These are phyloP conservation scores for Dascillus cervinus DNA, from an alignment of 2,888 invertebrate genomes.

Conservation along the genomic window DNA sequence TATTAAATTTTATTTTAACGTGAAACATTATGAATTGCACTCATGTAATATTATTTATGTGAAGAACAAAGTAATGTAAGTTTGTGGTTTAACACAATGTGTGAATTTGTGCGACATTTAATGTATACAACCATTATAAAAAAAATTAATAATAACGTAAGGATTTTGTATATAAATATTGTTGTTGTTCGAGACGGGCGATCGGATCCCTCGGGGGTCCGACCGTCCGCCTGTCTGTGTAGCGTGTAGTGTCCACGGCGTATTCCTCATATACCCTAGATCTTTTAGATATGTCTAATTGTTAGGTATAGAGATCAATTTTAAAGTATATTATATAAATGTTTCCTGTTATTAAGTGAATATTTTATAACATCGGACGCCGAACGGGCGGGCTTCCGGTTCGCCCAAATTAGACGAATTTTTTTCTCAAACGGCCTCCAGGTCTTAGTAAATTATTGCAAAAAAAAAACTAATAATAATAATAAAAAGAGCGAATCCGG, in stretches of 20 bases:
- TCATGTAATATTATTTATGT: constrained; percentile 29
- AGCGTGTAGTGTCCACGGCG: constrained; percentile 39
- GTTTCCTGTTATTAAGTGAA: constrained; percentile 45
- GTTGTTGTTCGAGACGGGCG: constrained; percentile 34
- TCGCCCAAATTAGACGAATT: too few relatives aligned
- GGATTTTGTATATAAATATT: constrained; percentile 40
- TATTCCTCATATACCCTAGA: constrained; percentile 39
- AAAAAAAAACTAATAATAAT: too few relatives aligned
- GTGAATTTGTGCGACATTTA: constrained; percentile 29
- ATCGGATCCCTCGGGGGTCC: constrained; percentile 17
- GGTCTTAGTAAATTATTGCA: too few relatives aligned
- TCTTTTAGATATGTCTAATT: constrained; percentile 40
- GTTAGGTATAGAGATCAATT: constrained; percentile 40
- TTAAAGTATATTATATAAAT: constrained; percentile 44
- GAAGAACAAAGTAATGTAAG: constrained; percentile 33
- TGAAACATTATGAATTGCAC: constrained; percentile 25
- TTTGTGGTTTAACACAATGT: constrained; percentile 33
- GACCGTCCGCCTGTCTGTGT: constrained; percentile 32
- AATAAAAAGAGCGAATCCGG: too few relatives aligned
- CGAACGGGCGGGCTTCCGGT: constrained; percentile 9
- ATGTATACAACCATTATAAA: constrained; percentile 39
- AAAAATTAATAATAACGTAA: too few relatives aligned
- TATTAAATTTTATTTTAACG: constrained; percentile 36
- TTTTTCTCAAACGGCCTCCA: too few relatives aligned
- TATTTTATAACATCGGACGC: constrained; percentile 33